A percentile compares a stretch with the other conserved stretches of the same genome.
These are phyloP conservation scores for Oreohelix idahoensis DNA, from an alignment of 1,140 invertebrate species.

Conservation along the genomic window DNA sequence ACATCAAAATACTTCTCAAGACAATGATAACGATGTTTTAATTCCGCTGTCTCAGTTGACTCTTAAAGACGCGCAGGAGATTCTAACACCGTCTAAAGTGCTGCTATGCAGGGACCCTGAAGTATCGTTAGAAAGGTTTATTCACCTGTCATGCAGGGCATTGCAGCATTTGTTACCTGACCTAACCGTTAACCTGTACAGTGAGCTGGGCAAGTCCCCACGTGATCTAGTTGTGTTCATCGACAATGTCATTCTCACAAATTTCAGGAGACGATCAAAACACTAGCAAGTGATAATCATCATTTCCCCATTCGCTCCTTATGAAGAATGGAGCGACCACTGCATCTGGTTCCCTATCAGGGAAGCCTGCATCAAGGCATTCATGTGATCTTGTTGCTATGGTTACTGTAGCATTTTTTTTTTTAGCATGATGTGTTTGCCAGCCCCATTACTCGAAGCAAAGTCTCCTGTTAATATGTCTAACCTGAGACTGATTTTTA, in stretches of 20 bases:
- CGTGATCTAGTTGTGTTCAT: slow-evolving; percentile 40
- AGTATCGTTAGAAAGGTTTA: slow-evolving; percentile 35
- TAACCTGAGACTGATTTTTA: too few relatives aligned
- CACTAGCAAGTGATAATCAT: neutral
- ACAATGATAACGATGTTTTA: neutral
- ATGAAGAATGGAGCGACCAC: too few relatives aligned
- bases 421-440: too few relatives aligned
- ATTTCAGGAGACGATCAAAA: neutral
- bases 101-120: slow-evolving; percentile 36
- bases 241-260: slow-evolving; percentile 27
- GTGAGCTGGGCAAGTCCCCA: slow-evolving; percentile 18
- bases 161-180: slow-evolving; percentile 46
- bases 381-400: too few relatives aligned
- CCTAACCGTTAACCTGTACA: slow-evolving; percentile 36
- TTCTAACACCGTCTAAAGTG: slow-evolving; percentile 21
- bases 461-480: too few relatives aligned
- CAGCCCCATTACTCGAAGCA: too few relatives aligned
- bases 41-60: slow-evolving; percentile 36
- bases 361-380: too few relatives aligned
- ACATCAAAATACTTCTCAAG: neutral
- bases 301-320: too few relatives aligned
- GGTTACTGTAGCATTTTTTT: too few relatives aligned
- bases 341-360: too few relatives aligned
- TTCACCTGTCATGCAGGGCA: slow-evolving; percentile 27
- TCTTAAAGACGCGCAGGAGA: neutral